phyloP scores from a whole-genome alignment of 2,888 invertebrate genomes.

The Formica aserva region DNA sequence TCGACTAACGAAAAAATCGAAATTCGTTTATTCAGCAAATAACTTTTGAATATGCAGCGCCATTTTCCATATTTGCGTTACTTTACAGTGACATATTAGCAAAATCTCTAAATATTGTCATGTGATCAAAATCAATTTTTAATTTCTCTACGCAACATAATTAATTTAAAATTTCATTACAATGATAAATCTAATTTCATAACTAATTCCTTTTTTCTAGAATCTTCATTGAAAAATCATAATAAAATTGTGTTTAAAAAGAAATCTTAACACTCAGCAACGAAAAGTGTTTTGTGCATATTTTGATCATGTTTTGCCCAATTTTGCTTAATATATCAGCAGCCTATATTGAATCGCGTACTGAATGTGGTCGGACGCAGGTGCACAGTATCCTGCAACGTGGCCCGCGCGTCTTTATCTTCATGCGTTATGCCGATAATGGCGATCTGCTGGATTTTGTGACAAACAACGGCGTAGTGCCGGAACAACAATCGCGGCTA shows the following conservation, averaged over 20 bases:
- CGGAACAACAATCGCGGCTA: slow-evolving; percentile 92
- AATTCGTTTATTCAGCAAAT: neutral
- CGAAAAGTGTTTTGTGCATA: neutral
- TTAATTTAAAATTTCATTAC: neutral
- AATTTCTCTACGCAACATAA: neutral
- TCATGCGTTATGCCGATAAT: slow-evolving; percentile 96
- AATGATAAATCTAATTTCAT: slow-evolving; percentile 5
- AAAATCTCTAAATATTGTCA: neutral
- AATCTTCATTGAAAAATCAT: neutral
- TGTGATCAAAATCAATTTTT: no score
- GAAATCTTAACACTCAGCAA: neutral
- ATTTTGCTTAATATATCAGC: neutral
- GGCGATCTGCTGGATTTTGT: slow-evolving; percentile 95
- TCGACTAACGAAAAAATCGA: neutral
- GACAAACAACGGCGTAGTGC: slow-evolving; percentile 91
- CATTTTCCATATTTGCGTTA: neutral
- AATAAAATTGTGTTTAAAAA: neutral
- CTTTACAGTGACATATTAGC: neutral
- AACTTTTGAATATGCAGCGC: neutral
- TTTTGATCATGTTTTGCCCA: neutral
- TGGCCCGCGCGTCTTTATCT: slow-evolving; percentile 94
- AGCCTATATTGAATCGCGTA: neutral
- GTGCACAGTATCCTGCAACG: slow-evolving; percentile 95
- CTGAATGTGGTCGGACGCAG: slow-evolving; percentile 86
- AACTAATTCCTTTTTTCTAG: neutral